Evolutionary conservation across 2,113 vertebrate genomes (phyloP), one percentile per base, ranked within the genome.

Genomic region (Raja brachyura): DNA sequence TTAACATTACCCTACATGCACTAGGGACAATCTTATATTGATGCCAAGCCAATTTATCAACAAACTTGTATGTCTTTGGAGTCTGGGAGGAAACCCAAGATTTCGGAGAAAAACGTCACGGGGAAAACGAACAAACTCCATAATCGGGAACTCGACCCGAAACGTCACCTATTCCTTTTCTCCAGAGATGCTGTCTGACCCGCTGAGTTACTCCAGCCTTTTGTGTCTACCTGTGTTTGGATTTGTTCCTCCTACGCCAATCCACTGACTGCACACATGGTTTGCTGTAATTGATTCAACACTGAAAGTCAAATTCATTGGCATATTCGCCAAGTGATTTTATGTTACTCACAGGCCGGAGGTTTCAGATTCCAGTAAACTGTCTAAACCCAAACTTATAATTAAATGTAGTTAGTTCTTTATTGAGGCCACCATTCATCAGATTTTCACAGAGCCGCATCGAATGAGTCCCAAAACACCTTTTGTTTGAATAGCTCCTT

Each of bases 271-370:
- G 4, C 77, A 79, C 14, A 39, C 4, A 1, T 39, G 11, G 33
- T 13, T 39, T 14, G 7, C 77, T 79, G 5, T 48, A 39, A 78
- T 18, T 78, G 76, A 78, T 78, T 78, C 76, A 39, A 39, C 33
- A 18, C 31, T 79, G 33, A 16, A 48, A 18, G 33, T 48, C 77
- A 39, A 79, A 79, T 39, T 79, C 77, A 79, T 79, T 79, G 77
- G 3, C 33, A 79, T 79, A 79, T 79, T 79, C 48, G 77, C 48
- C 77, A 78, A 78, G 77, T 48, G 77, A 79, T 79, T 79, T 79
- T 48, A 31, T 79, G 16, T 79, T 39, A 79, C 33, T 31, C n/a
- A 33, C 75, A 77, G 14, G n/a, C 75, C 11, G 10, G n/a, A 77
- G 75, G 75, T 77, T 77, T 77, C 2, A 4, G 18, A 79, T 79